Conservation (phyloP, 2,888 invertebrate genomes). For the Choristoneura rosaceana region DNA sequence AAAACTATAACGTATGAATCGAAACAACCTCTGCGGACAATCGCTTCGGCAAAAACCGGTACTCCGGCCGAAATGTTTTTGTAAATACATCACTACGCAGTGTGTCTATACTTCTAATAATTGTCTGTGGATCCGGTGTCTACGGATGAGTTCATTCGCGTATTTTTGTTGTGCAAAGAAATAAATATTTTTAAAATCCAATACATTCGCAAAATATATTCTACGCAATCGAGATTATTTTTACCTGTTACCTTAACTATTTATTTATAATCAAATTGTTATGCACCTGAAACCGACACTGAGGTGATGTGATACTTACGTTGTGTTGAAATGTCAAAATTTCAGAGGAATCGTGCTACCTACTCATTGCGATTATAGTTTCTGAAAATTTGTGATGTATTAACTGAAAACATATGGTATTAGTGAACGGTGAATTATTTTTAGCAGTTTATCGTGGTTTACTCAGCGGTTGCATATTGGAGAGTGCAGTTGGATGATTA, state of each 20-base stretch:
- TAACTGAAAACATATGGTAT: constrained; percentile 60
- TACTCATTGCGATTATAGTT: constrained; percentile 68
- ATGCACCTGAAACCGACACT: background rate
- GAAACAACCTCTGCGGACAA: too few relatives aligned
- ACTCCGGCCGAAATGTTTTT: background rate
- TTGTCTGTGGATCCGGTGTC: constrained; percentile 32
- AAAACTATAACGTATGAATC: too few relatives aligned
- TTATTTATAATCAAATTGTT: constrained; percentile 7
- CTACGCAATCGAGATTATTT: constrained; percentile 16
- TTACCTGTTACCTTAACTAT: constrained; percentile 9
- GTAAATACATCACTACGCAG: background rate
- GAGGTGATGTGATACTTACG: constrained; percentile 46
- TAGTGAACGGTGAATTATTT: constrained; percentile 44
- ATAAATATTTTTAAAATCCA: constrained; percentile 27
- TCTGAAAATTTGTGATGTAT: constrained; percentile 66
- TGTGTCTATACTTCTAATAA: background rate
- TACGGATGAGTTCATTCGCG: constrained; percentile 9
- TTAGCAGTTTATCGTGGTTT: constrained; percentile 25
- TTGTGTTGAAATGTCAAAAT: constrained; percentile 80
- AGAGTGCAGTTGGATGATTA: constrained; percentile 66
- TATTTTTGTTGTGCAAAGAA: constrained; percentile 28
- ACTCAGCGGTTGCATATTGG: constrained; percentile 7
- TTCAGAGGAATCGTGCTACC: constrained; percentile 79
- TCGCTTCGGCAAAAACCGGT: constrained; percentile 10
- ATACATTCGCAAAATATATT: constrained; percentile 3